Evolutionary conservation across 2,888 invertebrate genomes (phyloP).

Genomic region (Stenodera caucasica): DNA sequence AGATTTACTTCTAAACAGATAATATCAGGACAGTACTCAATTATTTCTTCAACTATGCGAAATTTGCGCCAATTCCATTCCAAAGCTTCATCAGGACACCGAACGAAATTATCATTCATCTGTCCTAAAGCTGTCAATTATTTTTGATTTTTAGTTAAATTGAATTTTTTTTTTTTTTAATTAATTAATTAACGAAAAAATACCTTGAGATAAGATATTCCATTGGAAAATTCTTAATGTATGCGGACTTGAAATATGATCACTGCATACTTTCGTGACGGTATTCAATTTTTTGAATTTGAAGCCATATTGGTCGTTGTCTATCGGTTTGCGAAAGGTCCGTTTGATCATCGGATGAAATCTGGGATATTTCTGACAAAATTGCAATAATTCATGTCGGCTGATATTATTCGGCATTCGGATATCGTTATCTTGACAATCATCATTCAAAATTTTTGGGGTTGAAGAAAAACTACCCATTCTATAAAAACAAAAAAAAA

Average conservation of each 20-base stretch:
- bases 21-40: constrained; percentile 68
- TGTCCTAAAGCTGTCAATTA: constrained; percentile 65
- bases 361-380: constrained; percentile 58
- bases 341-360: constrained; percentile 56
- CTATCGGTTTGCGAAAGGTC: constrained; percentile 43
- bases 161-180: neutral
- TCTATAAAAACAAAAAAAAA: constrained; percentile 56
- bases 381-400: constrained; percentile 59
- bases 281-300: constrained; percentile 56
- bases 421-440: constrained; percentile 63
- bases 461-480: constrained; percentile 75
- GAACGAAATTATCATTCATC: constrained; percentile 71
- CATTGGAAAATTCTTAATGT: constrained; percentile 67
- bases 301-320: constrained; percentile 40
- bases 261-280: constrained; percentile 58
- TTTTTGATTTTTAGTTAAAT: neutral
- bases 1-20: constrained; percentile 68
- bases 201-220: constrained; percentile 74
- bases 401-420: constrained; percentile 56
- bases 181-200: neutral
- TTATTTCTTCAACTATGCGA: constrained; percentile 71
- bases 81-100: constrained; percentile 70
- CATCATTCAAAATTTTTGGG: constrained; percentile 66
- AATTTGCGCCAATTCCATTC: constrained; percentile 69
- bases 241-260: constrained; percentile 55